Percentiles rank a stretch among this genome's conserved stretches.
phyloP scores from a whole-genome alignment of 2,113 vertebrate species.

The Thunnus thynnus region DNA sequence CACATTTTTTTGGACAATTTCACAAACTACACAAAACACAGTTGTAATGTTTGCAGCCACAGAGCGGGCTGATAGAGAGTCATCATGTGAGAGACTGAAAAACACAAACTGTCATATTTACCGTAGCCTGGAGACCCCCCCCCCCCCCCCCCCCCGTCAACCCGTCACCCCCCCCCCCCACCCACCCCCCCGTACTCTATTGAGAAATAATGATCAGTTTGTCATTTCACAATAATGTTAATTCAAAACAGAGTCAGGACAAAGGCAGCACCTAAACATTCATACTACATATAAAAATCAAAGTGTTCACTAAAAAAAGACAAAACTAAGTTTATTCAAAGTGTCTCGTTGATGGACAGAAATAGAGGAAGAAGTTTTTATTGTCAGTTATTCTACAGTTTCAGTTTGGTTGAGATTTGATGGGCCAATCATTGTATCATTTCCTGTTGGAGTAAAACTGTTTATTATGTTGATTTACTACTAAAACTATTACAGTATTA shows the following conservation, averaged over 20 bases:
- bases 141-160: too few species aligned
- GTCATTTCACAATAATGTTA: background rate
- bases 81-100: constrained; percentile 35
- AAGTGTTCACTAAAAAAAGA: too few species aligned
- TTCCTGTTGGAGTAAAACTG: too few species aligned
- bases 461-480: too few species aligned
- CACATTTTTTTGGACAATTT: constrained; percentile 14
- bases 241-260: background rate
- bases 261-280: background rate
- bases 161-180: too few species aligned
- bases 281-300: background rate
- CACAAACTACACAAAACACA: background rate
- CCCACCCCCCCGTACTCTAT: background rate
- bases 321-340: too few species aligned
- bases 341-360: too few species aligned
- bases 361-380: too few species aligned
- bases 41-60: constrained; percentile 13
- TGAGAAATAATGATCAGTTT: constrained; percentile 13
- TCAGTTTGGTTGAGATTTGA: too few species aligned
- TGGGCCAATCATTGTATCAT: too few species aligned
- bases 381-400: too few species aligned
- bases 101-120: background rate
- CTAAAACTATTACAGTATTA: too few species aligned
- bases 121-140: background rate
- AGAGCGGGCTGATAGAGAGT: background rate